Conservation (phyloP, 1,140 invertebrate species). For the Pachypsylla venusta region DNA sequence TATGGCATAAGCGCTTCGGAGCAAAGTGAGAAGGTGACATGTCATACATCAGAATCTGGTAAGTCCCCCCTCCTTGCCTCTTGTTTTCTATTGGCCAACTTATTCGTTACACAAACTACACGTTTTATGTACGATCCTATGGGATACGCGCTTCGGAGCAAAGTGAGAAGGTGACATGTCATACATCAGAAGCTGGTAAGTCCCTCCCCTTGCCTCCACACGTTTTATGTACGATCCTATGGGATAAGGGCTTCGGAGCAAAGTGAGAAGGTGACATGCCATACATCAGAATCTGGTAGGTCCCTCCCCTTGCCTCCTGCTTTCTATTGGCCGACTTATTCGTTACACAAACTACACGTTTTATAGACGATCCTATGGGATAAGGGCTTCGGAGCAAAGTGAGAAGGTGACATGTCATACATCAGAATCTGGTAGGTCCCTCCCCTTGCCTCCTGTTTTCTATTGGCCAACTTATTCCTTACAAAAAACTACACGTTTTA, state of each 20-base stretch:
- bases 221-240: constrained; percentile 47
- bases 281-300: constrained; percentile 42
- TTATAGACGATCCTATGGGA: constrained; percentile 44
- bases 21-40: constrained; percentile 41
- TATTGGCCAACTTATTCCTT: no score
- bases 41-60: constrained; percentile 44
- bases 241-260: constrained; percentile 42
- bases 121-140: constrained; percentile 47
- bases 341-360: constrained; percentile 54
- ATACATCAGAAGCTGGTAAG: constrained; percentile 42
- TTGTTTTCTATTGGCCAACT: no score
- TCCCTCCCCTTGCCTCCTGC: no score
- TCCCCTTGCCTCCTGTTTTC: no score
- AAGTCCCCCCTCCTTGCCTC: no score
- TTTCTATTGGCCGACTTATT: no score
- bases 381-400: constrained; percentile 43
- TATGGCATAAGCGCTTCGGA: constrained; percentile 45
- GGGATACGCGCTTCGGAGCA: constrained; percentile 42
- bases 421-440: constrained; percentile 40
- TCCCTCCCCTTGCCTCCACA: no score
- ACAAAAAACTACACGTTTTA: constrained; percentile 53
- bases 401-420: constrained; percentile 42
- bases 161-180: constrained; percentile 41
- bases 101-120: constrained; percentile 54
- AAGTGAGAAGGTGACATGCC: constrained; percentile 41